Conservation (phyloP, 1,140 invertebrate species). For the Drosophila fuyamai region DNA sequence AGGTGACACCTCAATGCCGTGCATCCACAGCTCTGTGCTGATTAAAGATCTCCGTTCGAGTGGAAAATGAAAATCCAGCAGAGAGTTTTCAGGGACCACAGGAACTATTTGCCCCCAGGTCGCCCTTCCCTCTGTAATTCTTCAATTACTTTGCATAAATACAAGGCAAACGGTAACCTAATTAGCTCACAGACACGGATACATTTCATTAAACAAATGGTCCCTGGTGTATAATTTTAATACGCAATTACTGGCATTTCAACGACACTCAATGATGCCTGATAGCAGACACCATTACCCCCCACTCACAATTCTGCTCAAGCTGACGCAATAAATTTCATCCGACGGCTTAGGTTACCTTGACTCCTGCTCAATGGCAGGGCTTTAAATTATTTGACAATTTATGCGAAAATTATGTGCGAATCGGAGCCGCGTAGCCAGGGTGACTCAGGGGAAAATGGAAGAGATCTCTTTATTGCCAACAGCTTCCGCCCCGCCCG, state of each 20-base stretch:
- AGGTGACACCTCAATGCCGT: constrained; percentile 24
- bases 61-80: constrained; percentile 39
- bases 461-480: constrained; percentile 53
- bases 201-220: constrained; percentile 81
- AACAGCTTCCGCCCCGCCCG: constrained; percentile 14
- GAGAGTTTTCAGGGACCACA: constrained; percentile 3
- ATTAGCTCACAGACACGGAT: constrained; percentile 74
- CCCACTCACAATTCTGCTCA: constrained; percentile 26
- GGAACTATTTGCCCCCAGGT: constrained; percentile 27
- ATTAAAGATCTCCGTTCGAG: constrained; percentile 20
- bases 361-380: constrained; percentile 33
- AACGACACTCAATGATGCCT: constrained; percentile 73
- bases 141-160: constrained; percentile 66
- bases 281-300: constrained; percentile 45
- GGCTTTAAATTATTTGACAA: constrained; percentile 79
- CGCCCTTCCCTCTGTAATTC: constrained; percentile 1
- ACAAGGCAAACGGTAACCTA: constrained; percentile 50
- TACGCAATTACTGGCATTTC: constrained; percentile 78
- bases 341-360: constrained; percentile 65
- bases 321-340: constrained; percentile 74
- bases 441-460: constrained; percentile 23
- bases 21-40: background rate
- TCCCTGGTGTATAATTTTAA: constrained; percentile 78
- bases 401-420: constrained; percentile 81
- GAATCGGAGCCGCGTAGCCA: constrained; percentile 55